phyloP scores from a whole-genome alignment of 2,797 vertebrate genomes.

The Chaunax sp. region DNA sequence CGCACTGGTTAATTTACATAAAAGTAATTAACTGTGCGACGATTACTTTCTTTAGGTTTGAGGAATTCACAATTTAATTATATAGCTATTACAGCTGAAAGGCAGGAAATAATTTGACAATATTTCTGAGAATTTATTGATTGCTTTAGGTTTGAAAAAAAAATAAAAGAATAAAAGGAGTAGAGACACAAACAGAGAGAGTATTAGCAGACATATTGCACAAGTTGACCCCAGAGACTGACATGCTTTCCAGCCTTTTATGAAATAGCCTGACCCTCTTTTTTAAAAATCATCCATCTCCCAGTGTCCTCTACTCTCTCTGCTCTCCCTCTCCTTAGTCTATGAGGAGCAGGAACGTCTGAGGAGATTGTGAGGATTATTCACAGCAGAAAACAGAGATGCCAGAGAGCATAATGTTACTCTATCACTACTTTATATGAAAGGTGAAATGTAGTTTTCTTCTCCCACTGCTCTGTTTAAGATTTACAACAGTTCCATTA shows the following conservation, averaged over 20 bases:
- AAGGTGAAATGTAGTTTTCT: conserved; percentile 1
- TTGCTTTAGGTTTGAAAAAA: not conserved
- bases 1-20: not conserved
- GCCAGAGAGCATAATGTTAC: not conserved
- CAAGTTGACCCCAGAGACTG: conserved; percentile 10
- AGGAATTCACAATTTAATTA: too few species aligned
- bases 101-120: too few species aligned
- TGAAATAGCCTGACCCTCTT: conserved; percentile 11
- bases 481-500: not conserved
- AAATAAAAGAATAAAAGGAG: too few species aligned
- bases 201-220: too few species aligned
- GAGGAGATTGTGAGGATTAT: conserved; percentile 15
- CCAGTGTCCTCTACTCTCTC: conserved; percentile 1
- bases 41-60: too few species aligned
- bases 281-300: not conserved
- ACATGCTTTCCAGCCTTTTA: conserved; percentile 8
- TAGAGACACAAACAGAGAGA: not conserved
- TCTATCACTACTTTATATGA: not conserved
- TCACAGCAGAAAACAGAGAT: conserved; percentile 7
- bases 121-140: too few species aligned
- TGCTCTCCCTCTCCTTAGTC: not conserved
- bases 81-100: too few species aligned
- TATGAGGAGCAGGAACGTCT: conserved; percentile 9
- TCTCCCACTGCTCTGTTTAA: not conserved
- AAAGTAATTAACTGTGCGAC: too few species aligned